phyloP scores from a whole-genome alignment of 2,113 vertebrate species.

The Lasiurus borealis region DNA sequence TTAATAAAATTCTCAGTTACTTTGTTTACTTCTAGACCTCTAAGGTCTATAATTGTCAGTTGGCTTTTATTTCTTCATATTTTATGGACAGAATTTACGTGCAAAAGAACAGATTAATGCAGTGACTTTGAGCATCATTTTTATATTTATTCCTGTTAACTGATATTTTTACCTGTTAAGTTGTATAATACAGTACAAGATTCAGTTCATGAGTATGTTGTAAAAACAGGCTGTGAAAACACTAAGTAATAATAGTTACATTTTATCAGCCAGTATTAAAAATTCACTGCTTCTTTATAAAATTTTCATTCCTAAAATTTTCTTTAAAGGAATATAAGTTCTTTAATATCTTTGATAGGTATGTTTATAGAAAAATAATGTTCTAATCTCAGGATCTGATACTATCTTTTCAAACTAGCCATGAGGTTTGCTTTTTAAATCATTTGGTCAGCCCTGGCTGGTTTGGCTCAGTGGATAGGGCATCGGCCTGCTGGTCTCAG shows the following conservation, averaged over 20 bases:
- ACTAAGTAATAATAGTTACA: not conserved
- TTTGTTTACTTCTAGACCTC: not conserved
- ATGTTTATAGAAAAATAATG: constrained; percentile 20
- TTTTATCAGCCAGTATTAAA: constrained; percentile 11
- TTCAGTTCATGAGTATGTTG: not conserved
- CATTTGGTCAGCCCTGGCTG: not conserved
- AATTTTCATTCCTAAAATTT: constrained; percentile 12
- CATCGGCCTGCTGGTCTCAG: not conserved
- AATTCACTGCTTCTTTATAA: constrained; percentile 47
- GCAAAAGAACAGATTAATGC: constrained; percentile 37
- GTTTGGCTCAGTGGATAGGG: not conserved
- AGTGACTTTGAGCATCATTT: constrained; percentile 48
- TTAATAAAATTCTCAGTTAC: constrained; percentile 59
- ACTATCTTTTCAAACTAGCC: constrained; percentile 47
- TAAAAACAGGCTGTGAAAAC: constrained; percentile 40
- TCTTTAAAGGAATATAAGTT: constrained; percentile 40
- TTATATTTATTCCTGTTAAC: constrained; percentile 21
- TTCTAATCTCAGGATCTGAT: not conserved
- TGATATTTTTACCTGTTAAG: constrained; percentile 33
- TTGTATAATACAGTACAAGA: not conserved
- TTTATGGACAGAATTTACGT: constrained; percentile 47
- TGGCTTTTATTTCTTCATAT: not conserved
- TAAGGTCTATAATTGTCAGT: constrained; percentile 38
- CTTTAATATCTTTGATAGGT: not conserved
- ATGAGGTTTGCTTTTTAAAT: constrained; percentile 43